Base-by-base conservation (phyloP, 2,797 vertebrate genomes). In the Prunella strophiata region DNA sequence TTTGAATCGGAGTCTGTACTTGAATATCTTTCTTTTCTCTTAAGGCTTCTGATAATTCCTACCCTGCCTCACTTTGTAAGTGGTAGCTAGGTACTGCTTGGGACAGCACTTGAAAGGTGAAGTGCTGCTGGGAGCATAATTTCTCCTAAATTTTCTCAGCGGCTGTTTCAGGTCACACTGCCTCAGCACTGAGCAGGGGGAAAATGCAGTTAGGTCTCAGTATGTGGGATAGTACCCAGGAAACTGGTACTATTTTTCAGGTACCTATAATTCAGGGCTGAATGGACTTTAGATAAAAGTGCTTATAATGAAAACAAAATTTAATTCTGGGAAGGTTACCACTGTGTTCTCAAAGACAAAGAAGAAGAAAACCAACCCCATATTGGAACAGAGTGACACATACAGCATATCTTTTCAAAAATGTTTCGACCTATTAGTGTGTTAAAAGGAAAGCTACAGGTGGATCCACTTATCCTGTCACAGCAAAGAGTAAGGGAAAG, bases 381-480 rank as follows among this genome's bases (percentile, higher is more conserved):
- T 34, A 25, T 47, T 55, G 67, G 68, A 79, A 52, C 4, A 57
- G 5, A 43, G 19, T 36, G 48, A 32, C 16, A 47, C 7, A 42
- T 40, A 22, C 17, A 68, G 22, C 4, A 13, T 15, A 12, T 19
- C 10, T 57, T 65, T 34, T 36, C 17, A 57, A 55, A 51, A 57
- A 23, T 13, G 2, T 18, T 92, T 58, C 4, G 5, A 5, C 14
- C 20, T 40, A 1, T 20, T 68, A 30, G 9, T 2, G 0, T 51
- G 27, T 19, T 26, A 43, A 38, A 57, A 16, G 5, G 32, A 66
- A 61, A 61, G 27, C 9, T 65, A 51, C 11, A 51, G 3, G 38
- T 75, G 10, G 27, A 75, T 38, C 19, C 18, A 20, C 15, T 67
- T 48, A 18, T 27, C 29, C 36, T 12, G 9, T 16, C 23, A 40